Conservation (phyloP, 2,797 vertebrate species). For the Tragopan temminckii region DNA sequence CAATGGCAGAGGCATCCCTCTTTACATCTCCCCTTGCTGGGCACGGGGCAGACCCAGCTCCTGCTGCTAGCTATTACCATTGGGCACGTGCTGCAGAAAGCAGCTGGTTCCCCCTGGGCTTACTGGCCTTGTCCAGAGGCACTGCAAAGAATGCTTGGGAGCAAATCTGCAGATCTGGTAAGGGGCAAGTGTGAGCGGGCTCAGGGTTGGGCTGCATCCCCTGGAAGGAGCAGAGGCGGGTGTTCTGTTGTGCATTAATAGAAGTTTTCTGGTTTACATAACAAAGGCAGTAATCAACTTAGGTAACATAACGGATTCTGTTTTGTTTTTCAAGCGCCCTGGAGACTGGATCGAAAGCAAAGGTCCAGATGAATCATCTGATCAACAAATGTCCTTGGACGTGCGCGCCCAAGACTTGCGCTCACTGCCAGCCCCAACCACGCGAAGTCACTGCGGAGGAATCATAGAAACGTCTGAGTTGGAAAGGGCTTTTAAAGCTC, state of each 20-base stretch:
- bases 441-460: neutral
- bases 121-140: neutral
- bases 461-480: no score
- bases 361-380: constrained; percentile 37
- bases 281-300: neutral
- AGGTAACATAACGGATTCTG: neutral
- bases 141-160: neutral
- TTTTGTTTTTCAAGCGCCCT: neutral
- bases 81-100: neutral
- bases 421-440: neutral
- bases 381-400: neutral
- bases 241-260: neutral
- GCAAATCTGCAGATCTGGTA: no score
- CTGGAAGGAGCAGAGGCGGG: neutral
- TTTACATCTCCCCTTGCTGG: no score
- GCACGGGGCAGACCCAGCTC: no score
- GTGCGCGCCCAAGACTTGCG: fast-evolving
- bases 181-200: neutral
- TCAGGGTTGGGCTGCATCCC: neutral
- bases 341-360: neutral
- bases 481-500: no score
- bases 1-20: no score
- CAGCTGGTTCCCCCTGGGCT: neutral
- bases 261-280: neutral
- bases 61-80: neutral